These are phyloP conservation scores for Dinomys branickii DNA, from an alignment of 2,113 vertebrate genomes.

Conservation along the genomic window DNA sequence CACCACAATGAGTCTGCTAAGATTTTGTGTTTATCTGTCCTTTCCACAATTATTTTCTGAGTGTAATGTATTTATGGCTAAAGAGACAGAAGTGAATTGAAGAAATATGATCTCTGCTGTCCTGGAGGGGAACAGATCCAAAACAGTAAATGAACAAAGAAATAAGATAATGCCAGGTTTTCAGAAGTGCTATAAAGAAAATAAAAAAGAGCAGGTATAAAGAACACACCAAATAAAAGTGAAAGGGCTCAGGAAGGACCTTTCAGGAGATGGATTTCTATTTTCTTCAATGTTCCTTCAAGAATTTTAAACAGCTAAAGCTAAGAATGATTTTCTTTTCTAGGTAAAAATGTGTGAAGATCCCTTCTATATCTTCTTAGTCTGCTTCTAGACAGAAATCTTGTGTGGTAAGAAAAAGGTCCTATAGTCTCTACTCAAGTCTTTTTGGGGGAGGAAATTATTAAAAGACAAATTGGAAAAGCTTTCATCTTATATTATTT, in stretches of 20 bases:
- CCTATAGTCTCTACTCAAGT: not conserved
- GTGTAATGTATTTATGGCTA: not conserved
- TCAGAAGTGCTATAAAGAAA: conserved; percentile 23
- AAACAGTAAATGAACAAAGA: not conserved
- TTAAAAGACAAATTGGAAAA: not conserved
- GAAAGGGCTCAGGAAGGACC: not conserved
- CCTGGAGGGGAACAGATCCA: not conserved
- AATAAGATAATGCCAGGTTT: not conserved
- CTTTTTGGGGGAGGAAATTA: not conserved
- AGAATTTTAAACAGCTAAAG: not conserved
- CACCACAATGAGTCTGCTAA: not conserved
- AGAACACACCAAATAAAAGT: not conserved
- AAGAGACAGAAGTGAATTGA: not conserved
- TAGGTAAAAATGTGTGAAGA: not conserved
- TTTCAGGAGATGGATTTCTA: not conserved
- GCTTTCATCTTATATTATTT: not conserved
- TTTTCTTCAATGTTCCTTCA: not conserved
- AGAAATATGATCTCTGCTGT: not conserved
- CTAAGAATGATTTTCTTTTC: not conserved
- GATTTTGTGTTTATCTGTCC: not conserved
- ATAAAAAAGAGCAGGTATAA: not conserved
- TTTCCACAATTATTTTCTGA: not conserved
- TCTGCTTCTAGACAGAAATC: not conserved
- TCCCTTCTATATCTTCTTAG: not conserved
- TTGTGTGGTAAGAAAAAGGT: not conserved